Evolutionary conservation across 2,888 invertebrate species (phyloP), one percentile per base, ranked within the genome.

Genomic region (Artemia sp.): DNA sequence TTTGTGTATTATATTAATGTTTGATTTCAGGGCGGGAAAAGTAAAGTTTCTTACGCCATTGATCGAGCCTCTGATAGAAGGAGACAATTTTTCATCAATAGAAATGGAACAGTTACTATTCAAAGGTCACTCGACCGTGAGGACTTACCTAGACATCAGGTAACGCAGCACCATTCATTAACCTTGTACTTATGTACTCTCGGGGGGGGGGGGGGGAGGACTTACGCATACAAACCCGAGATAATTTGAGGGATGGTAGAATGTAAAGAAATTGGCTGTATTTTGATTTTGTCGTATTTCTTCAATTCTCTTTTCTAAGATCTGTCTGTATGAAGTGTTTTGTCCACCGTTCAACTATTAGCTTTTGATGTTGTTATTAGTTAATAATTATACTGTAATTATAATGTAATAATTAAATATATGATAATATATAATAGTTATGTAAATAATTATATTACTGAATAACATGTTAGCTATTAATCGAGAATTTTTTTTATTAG

Each of bases 121-220:
- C 94, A 94, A 77, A 83, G 94, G 70, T 86, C 88, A 11, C 81
- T 96, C 71, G 96, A 96, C 78, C 85, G 95, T 69, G 96, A 96
- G 80, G 92, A 94, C 75, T 92, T 92, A 11, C 92, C 93, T 0
- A 83, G 93, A 68, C 95, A 96, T 83, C 93, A 92, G 82, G 81
- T 80, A 74, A 72, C 72, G 66, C 38, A 51, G 11, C n/a, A 11
- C 52, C 19, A 38, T n/a, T 6, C 38, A 38, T 12, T 70, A 12
- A 52, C 3, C 38, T 38, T 38, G 6, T 38, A 6, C 38, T 38
- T 5, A 3, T 38, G 6, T 6, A 38, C 38, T 38, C 38, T 38
- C 38, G 38, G 38, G 38, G 3, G 38, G 38, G 24, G 24, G 2
- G 38, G 38, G 6, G 38, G 38, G 38, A 38, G 38, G 38, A 19